Evolutionary conservation across 2,888 invertebrate species (phyloP).

Genomic region (Dicranocentrus wangi): DNA sequence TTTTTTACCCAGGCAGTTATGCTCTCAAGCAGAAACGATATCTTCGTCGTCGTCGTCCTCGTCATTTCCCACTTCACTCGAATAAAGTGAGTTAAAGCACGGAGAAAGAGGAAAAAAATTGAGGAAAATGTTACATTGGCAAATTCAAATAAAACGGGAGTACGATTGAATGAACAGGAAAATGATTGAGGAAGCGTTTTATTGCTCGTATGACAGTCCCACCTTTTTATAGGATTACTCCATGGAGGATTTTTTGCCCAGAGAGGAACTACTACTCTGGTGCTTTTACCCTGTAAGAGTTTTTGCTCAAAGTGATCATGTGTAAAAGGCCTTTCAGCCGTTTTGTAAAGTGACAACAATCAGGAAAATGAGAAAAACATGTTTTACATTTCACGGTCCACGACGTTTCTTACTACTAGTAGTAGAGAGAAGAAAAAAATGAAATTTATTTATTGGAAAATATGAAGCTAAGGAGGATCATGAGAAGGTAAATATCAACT

Average conservation of each 20-base stretch:
- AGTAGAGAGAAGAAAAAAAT: constrained; percentile 34
- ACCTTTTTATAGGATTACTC: too few species aligned
- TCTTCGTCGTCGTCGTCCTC: too few species aligned
- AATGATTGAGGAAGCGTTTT: constrained; percentile 56
- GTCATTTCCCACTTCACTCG: background rate
- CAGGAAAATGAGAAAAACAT: constrained; percentile 55
- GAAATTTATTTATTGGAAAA: too few species aligned
- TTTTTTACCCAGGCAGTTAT: constrained; percentile 42
- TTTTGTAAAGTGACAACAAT: constrained; percentile 51
- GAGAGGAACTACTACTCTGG: background rate
- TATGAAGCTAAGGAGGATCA: too few species aligned
- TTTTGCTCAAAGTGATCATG: constrained; percentile 15
- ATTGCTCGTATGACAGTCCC: constrained; percentile 20
- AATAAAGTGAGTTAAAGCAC: background rate
- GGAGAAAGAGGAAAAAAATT: background rate
- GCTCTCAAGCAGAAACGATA: constrained; percentile 43
- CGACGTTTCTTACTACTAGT: background rate
- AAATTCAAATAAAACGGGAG: constrained; percentile 55
- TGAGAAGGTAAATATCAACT: too few species aligned
- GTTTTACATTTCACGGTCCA: constrained; percentile 52
- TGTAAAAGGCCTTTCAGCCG: constrained; percentile 39
- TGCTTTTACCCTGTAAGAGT: too few species aligned
- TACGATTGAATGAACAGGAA: constrained; percentile 62
- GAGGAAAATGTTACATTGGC: constrained; percentile 39
- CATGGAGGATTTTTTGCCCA: too few species aligned